A percentile compares a stretch with the other conserved stretches of the same genome.
phyloP scores from a whole-genome alignment of 2,797 vertebrate species.

The Myripristis jacobus region DNA sequence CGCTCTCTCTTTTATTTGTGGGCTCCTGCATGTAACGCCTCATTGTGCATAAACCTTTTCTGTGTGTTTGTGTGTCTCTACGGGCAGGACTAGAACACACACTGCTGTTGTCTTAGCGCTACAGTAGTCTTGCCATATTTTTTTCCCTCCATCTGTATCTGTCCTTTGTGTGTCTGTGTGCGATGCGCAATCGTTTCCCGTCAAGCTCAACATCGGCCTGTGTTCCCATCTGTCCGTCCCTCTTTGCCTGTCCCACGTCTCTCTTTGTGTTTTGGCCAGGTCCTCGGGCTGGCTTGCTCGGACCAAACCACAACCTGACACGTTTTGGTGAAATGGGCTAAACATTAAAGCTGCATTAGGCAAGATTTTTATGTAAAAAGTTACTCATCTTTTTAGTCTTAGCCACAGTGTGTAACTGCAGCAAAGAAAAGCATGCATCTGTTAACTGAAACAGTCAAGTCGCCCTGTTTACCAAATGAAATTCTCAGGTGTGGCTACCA shows the following conservation, averaged over 20 bases:
- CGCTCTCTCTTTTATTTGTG: neutral
- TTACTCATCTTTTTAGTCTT: too few relatives aligned
- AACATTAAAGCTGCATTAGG: neutral
- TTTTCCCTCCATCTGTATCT: constrained; percentile 11
- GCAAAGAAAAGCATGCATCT: too few relatives aligned
- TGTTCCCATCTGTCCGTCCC: constrained; percentile 23
- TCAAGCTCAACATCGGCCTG: neutral
- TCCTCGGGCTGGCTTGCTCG: constrained; percentile 8
- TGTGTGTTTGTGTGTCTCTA: constrained; percentile 9
- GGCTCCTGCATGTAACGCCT: neutral
- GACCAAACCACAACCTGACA: constrained; percentile 51
- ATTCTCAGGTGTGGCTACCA: too few relatives aligned
- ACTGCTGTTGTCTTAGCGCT: constrained; percentile 1
- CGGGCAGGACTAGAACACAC: constrained; percentile 14
- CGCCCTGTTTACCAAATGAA: too few relatives aligned
- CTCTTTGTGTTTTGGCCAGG: constrained; percentile 17
- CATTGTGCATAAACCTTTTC: constrained; percentile 3
- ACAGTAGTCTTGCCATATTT: constrained; percentile 3
- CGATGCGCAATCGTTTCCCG: neutral
- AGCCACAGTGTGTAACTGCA: too few relatives aligned
- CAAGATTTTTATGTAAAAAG: neutral
- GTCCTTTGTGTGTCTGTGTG: constrained; percentile 4
- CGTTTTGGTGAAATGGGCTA: neutral
- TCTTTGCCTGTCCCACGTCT: constrained; percentile 31
- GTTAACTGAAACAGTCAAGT: too few relatives aligned